phyloP scores from a whole-genome alignment of 2,888 invertebrate genomes.

The Cerceris rybyensis region DNA sequence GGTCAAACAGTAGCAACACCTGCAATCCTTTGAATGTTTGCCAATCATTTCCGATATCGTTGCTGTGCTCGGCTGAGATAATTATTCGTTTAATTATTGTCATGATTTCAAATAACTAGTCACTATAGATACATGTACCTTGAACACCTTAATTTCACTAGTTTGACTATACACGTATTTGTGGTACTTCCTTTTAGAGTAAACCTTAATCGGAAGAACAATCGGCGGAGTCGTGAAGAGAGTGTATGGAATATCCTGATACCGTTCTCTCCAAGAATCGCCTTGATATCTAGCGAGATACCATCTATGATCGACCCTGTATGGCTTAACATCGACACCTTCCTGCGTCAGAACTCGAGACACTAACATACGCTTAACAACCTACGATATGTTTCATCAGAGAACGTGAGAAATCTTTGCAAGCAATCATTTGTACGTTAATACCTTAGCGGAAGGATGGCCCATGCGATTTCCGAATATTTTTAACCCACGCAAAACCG shows the following conservation, averaged over 20 bases:
- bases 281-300: constrained; percentile 81
- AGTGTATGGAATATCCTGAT: constrained; percentile 15
- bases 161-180: constrained; percentile 16
- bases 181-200: not conserved
- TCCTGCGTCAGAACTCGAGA: constrained; percentile 80
- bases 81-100: not conserved
- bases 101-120: not conserved
- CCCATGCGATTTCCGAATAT: constrained; percentile 82
- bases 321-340: constrained; percentile 81
- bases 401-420: not conserved
- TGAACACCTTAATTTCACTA: constrained; percentile 1
- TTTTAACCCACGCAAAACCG: constrained; percentile 78
- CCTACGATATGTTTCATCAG: constrained; percentile 66
- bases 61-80: constrained; percentile 20
- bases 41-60: constrained; percentile 1
- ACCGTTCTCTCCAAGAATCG: constrained; percentile 81
- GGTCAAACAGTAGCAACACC: constrained; percentile 42
- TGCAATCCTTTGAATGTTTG: constrained; percentile 21
- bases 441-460: constrained; percentile 75
- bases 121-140: constrained; percentile 6
- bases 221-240: not conserved
- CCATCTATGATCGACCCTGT: constrained; percentile 78
- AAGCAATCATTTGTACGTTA: not conserved
- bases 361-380: constrained; percentile 79
- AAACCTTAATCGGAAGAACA: no score